Base-by-base conservation (phyloP, 2,113 vertebrate genomes). In the Rhinogobius similis region DNA sequence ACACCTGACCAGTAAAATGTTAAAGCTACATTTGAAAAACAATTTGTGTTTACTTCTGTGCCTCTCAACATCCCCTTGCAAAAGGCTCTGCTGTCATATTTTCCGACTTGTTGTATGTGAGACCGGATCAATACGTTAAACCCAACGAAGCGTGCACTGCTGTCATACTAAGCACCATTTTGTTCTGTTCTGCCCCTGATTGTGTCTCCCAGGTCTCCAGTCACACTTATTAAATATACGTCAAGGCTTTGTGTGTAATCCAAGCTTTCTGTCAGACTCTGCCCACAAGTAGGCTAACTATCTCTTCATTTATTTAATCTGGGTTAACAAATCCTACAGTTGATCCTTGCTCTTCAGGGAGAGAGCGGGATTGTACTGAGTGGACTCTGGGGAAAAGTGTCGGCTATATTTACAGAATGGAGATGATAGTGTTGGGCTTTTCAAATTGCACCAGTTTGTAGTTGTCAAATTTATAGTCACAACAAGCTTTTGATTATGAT, bases 321-420 rank as follows among this genome's bases (percentile, higher is more conserved):
- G 56, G 67, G 68, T 73, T 72, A 79, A 81, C 77, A 85, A 83
- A 86, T 85, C 74, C 81, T 5, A 0, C 67, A 72, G 80, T 85
- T 79, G 85, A 86, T 87, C 74, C 67, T 24, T 3, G 62, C 7
- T n/a, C 52, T 27, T 41, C n/a, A 66, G 59, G 43, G 24, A 58
- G 55, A 75, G 67, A 46, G 26, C 1, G 38, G 12, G 10, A 72
- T 12, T 16, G 10, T 27, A 26, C 68, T 0, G 1, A 64, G 21
- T 36, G 23, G 53, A 46, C 83, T 78, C 79, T 12, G 52, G 80
- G 85, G 83, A 76, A 68, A 78, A 67, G 29, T 70, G 81, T 79
- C 67, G 53, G 56, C 68, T 48, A 53, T 43, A 58, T 52, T 12
- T 36, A 66, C 2, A 65, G 50, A 81, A 55, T n/a, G 52, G 53